These are phyloP conservation scores for Synanthedon formicaeformis DNA, from an alignment of 2,888 invertebrate species.

Conservation along the genomic window DNA sequence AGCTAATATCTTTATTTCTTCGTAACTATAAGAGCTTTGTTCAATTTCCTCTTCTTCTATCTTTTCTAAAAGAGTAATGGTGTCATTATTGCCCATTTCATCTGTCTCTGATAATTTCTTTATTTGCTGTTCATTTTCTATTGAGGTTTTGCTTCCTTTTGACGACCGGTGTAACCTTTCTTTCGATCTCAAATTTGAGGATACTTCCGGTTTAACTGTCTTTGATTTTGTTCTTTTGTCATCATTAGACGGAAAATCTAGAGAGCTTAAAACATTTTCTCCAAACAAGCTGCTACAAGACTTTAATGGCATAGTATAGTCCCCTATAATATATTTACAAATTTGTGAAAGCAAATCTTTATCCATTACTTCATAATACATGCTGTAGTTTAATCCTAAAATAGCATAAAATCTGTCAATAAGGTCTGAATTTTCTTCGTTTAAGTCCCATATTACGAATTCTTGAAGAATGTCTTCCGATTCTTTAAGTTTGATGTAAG, in stretches of 20 bases:
- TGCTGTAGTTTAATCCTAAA: conserved; percentile 69
- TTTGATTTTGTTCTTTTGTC: conserved; percentile 46
- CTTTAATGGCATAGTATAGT: conserved; percentile 36
- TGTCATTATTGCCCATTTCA: conserved; percentile 19
- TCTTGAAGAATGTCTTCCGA: conserved; percentile 52
- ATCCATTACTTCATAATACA: conserved; percentile 71
- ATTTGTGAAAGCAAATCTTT: conserved; percentile 62
- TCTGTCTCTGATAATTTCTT: conserved; percentile 27
- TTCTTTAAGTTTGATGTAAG: conserved; percentile 63
- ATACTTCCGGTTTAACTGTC: conserved; percentile 42
- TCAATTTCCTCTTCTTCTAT: conserved; percentile 21
- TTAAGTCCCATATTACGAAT: conserved; percentile 47
- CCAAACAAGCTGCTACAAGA: conserved; percentile 51
- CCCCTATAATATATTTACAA: conserved; percentile 58
- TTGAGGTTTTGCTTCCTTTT: conserved; percentile 30
- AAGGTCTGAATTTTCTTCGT: conserved; percentile 52
- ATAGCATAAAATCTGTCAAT: conserved; percentile 72
- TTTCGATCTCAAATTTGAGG: conserved; percentile 29
- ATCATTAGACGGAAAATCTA: conserved; percentile 44
- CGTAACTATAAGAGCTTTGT: conserved; percentile 16
- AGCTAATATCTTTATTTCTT: conserved; percentile 34
- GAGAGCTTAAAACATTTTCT: conserved; percentile 32
- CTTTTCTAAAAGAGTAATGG: conserved; percentile 17
- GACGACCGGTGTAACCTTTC: conserved; percentile 32
- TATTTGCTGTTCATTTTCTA: conserved; percentile 25